A percentile compares a stretch with the other conserved stretches of the same genome.
phyloP scores from a whole-genome alignment of 2,888 invertebrate species.

The Drosophila suboccidentalis region DNA sequence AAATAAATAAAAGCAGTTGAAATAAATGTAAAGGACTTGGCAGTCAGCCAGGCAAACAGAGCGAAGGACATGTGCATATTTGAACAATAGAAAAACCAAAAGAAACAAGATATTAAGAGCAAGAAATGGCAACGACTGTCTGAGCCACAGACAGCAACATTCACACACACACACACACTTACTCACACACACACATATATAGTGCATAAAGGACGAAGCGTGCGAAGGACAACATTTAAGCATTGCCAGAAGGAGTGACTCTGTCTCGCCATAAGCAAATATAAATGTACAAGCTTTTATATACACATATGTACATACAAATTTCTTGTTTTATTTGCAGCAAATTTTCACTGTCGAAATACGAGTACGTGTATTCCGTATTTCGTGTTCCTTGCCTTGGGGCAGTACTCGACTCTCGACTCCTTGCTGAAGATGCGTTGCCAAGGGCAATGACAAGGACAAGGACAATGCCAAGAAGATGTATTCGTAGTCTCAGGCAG shows the following conservation, averaged over 20 bases:
- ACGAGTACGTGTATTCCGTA: conserved; percentile 15
- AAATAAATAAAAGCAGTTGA: conserved; percentile 75
- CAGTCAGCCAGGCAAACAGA: conserved; percentile 12
- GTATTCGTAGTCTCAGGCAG: conserved; percentile 4
- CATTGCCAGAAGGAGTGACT: conserved; percentile 69
- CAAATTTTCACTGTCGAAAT: conserved; percentile 68
- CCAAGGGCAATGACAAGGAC: conserved; percentile 76
- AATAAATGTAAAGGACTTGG: conserved; percentile 69
- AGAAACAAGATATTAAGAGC: conserved; percentile 77
- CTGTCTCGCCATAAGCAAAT: conserved; percentile 78
- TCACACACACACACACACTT: conserved; percentile 21
- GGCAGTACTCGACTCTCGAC: conserved; percentile 20
- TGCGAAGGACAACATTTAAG: conserved; percentile 73
- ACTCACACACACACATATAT: conserved; percentile 4
- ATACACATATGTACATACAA: conserved; percentile 30
- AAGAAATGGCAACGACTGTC: conserved; percentile 65
- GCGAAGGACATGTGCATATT: conserved; percentile 65
- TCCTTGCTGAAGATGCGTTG: conserved; percentile 55
- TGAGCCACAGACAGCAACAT: conserved; percentile 48
- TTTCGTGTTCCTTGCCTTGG: conserved; percentile 41
- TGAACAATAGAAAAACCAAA: conserved; percentile 49
- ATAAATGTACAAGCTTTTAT: conserved; percentile 34
- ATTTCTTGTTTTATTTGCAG: conserved; percentile 80
- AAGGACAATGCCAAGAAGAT: conserved; percentile 51
- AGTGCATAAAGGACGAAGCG: conserved; percentile 49